A percentile compares a stretch with the other conserved stretches of the same genome.
Evolutionary conservation across 2,888 invertebrate genomes (phyloP).

Genomic region (Epinotia ramella): DNA sequence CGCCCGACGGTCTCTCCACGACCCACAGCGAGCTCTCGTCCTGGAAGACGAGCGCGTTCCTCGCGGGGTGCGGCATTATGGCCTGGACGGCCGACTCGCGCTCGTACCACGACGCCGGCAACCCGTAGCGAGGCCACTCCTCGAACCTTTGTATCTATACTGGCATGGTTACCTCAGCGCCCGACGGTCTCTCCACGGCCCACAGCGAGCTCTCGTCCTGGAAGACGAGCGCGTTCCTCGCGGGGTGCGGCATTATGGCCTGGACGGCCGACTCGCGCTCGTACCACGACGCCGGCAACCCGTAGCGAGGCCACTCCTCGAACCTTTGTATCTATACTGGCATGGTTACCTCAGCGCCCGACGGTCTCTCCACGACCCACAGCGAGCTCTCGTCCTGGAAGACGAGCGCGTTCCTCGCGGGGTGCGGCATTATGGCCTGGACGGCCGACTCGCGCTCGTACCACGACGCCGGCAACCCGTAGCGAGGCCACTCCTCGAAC

Average conservation of each 20-base stretch:
- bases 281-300: conserved; percentile 85
- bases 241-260: conserved; percentile 87
- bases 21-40: conserved; percentile 89
- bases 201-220: conserved; percentile 90
- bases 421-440: conserved; percentile 87
- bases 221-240: conserved; percentile 87
- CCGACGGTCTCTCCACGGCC: conserved; percentile 61
- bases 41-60: conserved; percentile 88
- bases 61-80: conserved; percentile 86
- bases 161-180: conserved; percentile 16
- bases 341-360: conserved; percentile 13
- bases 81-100: conserved; percentile 86
- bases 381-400: conserved; percentile 90
- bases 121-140: conserved; percentile 42
- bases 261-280: conserved; percentile 85
- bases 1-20: conserved; percentile 58
- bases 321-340: not conserved
- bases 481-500: not conserved
- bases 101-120: conserved; percentile 85
- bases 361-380: conserved; percentile 71
- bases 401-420: conserved; percentile 87
- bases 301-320: not conserved
- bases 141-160: not conserved
- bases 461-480: conserved; percentile 85
- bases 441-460: conserved; percentile 84